Evolutionary conservation across 2,888 invertebrate species (phyloP).

Genomic region (Drepanosiphum platanoidis): DNA sequence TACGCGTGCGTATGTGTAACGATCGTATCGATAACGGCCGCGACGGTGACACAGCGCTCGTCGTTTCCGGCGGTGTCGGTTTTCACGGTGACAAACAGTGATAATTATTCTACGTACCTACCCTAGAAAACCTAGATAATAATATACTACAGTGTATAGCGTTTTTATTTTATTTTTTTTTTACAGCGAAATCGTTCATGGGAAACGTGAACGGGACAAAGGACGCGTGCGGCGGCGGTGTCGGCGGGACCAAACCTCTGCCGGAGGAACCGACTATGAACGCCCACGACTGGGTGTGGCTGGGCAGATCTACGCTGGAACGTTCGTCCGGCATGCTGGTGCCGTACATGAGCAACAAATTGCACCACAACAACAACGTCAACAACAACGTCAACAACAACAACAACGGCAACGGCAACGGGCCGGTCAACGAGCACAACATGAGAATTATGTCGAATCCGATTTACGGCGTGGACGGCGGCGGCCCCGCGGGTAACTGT

Average conservation of each 20-base stretch:
- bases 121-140: background rate
- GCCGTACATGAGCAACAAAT: slow-evolving; percentile 65
- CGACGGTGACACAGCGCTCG: background rate
- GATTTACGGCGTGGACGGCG: slow-evolving; percentile 70
- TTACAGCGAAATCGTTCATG: slow-evolving; percentile 49
- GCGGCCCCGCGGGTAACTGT: background rate
- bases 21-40: too few relatives aligned
- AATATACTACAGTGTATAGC: background rate
- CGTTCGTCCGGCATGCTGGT: slow-evolving; percentile 67
- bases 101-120: too few relatives aligned
- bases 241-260: slow-evolving; percentile 65
- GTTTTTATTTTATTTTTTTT: too few relatives aligned
- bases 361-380: slow-evolving; percentile 65
- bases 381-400: slow-evolving; percentile 66
- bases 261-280: slow-evolving; percentile 81
- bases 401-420: slow-evolving; percentile 65
- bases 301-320: slow-evolving; percentile 82
- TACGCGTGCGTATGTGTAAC: too few relatives aligned
- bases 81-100: background rate
- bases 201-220: slow-evolving; percentile 45
- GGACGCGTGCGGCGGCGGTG: slow-evolving; percentile 65
- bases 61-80: background rate
- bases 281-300: slow-evolving; percentile 96
- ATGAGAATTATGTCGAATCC: slow-evolving; percentile 85
- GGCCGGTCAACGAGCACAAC: slow-evolving; percentile 69